These are phyloP conservation scores for Drosophila jambulina DNA, from an alignment of 1,140 invertebrate genomes.

Conservation along the genomic window DNA sequence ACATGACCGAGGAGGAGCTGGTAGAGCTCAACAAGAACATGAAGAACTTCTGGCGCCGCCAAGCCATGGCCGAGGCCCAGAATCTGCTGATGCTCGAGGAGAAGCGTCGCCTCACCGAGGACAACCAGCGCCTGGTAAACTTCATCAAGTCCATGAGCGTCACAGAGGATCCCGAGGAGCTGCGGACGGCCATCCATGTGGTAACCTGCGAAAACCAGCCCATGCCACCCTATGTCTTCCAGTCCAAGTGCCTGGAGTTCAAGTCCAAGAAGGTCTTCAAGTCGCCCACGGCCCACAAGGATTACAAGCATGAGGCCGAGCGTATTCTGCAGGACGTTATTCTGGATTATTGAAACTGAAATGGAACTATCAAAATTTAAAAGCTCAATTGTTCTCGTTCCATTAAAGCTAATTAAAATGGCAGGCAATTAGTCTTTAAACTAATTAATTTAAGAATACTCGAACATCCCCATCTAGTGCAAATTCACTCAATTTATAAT, in stretches of 20 bases:
- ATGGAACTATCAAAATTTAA: background rate
- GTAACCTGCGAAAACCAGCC: constrained; percentile 22
- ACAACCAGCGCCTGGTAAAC: constrained; percentile 71
- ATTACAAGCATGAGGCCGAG: constrained; percentile 26
- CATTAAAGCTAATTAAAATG: background rate
- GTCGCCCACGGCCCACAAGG: constrained; percentile 35
- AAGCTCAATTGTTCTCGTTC: background rate
- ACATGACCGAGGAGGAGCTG: constrained; percentile 64
- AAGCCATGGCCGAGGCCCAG: constrained; percentile 68
- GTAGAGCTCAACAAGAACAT: constrained; percentile 52
- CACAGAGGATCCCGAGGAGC: constrained; percentile 66
- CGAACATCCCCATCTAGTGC: too few relatives aligned
- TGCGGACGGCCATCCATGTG: constrained; percentile 54
- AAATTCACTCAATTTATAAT: background rate
- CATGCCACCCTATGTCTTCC: constrained; percentile 50
- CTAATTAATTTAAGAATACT: background rate
- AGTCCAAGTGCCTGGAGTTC: constrained; percentile 41
- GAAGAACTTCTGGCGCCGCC: constrained; percentile 75
- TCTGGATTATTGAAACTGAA: background rate
- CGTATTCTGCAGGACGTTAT: constrained; percentile 1
- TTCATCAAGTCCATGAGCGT: constrained; percentile 79
- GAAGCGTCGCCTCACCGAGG: constrained; percentile 60
- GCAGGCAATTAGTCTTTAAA: background rate
- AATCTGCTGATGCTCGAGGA: constrained; percentile 69
- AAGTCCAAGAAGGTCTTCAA: constrained; percentile 27